Conservation (phyloP, 2,113 vertebrate species). For the Tachysurus fulvidraco region DNA sequence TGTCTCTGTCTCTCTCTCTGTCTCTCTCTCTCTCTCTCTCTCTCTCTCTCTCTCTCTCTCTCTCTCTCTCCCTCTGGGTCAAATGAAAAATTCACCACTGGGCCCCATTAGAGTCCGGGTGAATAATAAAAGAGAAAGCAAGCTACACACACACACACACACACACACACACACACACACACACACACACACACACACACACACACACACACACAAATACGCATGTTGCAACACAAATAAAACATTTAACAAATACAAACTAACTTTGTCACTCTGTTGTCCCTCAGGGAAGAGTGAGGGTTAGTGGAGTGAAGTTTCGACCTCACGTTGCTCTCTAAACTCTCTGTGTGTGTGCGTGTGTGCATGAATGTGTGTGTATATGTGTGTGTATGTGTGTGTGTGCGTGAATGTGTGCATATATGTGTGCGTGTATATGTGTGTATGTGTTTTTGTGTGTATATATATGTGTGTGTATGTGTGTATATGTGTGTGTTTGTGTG, state of each 20-base stretch:
- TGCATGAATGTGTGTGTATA: constrained; percentile 21
- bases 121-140: constrained; percentile 66
- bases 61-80: constrained; percentile 67
- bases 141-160: constrained; percentile 33
- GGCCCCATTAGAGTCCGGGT: constrained; percentile 76
- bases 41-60: background rate
- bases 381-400: constrained; percentile 2
- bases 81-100: constrained; percentile 80
- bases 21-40: constrained; percentile 4
- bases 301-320: constrained; percentile 45
- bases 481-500: background rate
- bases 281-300: constrained; percentile 6
- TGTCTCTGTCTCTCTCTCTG: constrained; percentile 2
- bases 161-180: constrained; percentile 36
- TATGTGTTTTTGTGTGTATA: background rate
- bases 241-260: constrained; percentile 54
- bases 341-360: constrained; percentile 56
- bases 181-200: constrained; percentile 38
- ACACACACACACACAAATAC: constrained; percentile 11
- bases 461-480: background rate
- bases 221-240: constrained; percentile 61
- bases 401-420: too few relatives aligned
- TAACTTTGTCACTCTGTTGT: background rate
- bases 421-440: background rate
- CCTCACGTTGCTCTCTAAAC: constrained; percentile 56